Base-by-base conservation (phyloP, 2,888 invertebrate species). In the Teleiodes luculella region DNA sequence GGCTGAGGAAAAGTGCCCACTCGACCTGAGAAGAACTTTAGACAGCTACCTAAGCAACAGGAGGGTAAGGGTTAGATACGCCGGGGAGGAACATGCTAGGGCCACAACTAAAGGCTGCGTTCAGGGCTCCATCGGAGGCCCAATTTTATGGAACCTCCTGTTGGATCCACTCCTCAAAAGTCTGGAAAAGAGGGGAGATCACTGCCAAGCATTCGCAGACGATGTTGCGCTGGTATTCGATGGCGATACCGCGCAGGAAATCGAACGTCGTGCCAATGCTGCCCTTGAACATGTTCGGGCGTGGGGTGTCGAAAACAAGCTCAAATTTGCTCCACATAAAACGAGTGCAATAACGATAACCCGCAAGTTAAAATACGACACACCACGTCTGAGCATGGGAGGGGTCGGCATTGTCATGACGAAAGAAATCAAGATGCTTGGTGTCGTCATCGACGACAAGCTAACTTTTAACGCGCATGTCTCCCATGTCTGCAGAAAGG, bases 341-440 rank as follows among this genome's bases (percentile, higher is more conserved):
- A 24, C 24, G 3, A 24, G 24, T 6, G 24, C 24, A 24, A 24
- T 24, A 6, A 6, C 6, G 3, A 4, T 24, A 4, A 24, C 24
- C 24, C 3, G 6, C 3, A 24, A 24, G 6, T 24, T 24, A 6
- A 24, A 24, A 24, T 24, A 4, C 6, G 24, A 24, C 24, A 24
- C 24, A 4, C 24, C 24, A 6, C 24, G 24, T 6, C 24, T 24
- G 3, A 6, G 3, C 24, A 24, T 24, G 56, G 43, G 51, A 0
- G 56, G 60, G 35, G 14, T 20, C 1, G 28, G 1, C 10, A 52
- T 64, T 7, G 14, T 1, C 1, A 3, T 58, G 14, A 28, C 31
- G 0, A 24, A 49, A 0, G 55, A 56, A 7, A 55, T 62, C 0
- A 62, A 59, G 33, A n/a, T 62, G 0, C 30, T 61, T n/a, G 60